Percentiles rank a stretch among this genome's conserved stretches.
phyloP scores from a whole-genome alignment of 1,140 invertebrate genomes.

The Harlomillsia oculata region DNA sequence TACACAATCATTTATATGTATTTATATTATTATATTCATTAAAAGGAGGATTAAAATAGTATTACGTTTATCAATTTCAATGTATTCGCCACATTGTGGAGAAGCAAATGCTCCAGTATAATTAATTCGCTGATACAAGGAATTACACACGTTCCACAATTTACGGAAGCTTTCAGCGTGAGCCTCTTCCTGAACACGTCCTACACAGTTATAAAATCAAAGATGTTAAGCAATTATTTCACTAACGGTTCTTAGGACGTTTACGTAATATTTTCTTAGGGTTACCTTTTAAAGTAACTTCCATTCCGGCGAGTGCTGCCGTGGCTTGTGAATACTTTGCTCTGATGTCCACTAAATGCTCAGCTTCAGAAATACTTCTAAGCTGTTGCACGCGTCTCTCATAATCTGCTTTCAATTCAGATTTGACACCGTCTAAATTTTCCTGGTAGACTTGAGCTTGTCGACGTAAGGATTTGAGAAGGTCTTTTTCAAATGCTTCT shows the following conservation, averaged over 20 bases:
- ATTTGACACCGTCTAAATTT: constrained; percentile 8
- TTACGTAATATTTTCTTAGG: neutral
- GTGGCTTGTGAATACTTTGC: constrained; percentile 27
- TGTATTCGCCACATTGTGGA: too few relatives aligned
- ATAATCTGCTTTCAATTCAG: constrained; percentile 11
- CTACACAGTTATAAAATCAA: constrained; percentile 5
- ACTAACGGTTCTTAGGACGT: neutral
- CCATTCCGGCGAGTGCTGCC: constrained; percentile 25
- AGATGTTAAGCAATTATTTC: neutral
- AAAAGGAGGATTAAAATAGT: too few relatives aligned
- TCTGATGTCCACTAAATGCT: constrained; percentile 25
- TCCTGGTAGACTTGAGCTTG: constrained; percentile 24
- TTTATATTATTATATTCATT: too few relatives aligned
- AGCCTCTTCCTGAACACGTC: constrained; percentile 8
- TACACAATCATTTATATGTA: neutral
- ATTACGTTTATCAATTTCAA: too few relatives aligned
- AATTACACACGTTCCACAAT: constrained; percentile 27
- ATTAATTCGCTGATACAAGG: constrained; percentile 25
- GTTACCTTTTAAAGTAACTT: constrained; percentile 25
- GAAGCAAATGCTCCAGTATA: constrained; percentile 1
- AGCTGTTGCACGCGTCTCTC: constrained; percentile 12
- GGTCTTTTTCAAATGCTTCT: constrained; percentile 13
- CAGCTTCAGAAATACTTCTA: constrained; percentile 8
- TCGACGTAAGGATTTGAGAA: constrained; percentile 17
- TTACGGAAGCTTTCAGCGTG: constrained; percentile 21